Evolutionary conservation across 2,113 vertebrate genomes (phyloP).

Genomic region (Aspidoscelis tigris): DNA sequence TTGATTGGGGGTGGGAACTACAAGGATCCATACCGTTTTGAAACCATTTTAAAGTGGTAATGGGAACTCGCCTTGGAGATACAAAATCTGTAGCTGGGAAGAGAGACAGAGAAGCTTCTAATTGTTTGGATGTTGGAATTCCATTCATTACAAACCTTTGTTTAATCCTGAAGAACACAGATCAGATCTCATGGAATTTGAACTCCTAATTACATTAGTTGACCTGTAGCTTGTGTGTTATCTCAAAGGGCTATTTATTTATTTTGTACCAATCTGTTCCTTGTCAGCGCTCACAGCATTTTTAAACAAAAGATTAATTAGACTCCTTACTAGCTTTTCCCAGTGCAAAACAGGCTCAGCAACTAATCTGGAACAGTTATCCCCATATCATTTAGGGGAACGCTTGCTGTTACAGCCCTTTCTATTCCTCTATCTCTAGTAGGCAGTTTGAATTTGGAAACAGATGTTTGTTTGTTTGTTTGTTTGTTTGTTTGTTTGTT

Average conservation of each 20-base stretch:
- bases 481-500: too few relatives aligned
- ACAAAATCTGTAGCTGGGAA: not conserved
- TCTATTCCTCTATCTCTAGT: too few relatives aligned
- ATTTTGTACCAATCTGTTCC: constrained; percentile 45
- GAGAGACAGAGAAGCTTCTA: not conserved
- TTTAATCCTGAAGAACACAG: constrained; percentile 21
- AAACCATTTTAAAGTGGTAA: too few relatives aligned
- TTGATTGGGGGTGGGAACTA: too few relatives aligned
- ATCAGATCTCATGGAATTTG: constrained; percentile 25
- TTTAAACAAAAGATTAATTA: constrained; percentile 43
- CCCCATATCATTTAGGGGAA: constrained; percentile 41
- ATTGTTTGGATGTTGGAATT: not conserved
- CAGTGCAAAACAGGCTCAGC: constrained; percentile 21
- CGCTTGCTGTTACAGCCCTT: not conserved
- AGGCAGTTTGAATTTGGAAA: too few relatives aligned
- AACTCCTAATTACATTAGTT: constrained; percentile 40
- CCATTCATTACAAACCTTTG: constrained; percentile 47
- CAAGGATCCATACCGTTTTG: too few relatives aligned
- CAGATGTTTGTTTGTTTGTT: too few relatives aligned
- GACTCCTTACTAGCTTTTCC: constrained; percentile 38
- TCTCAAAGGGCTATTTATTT: constrained; percentile 43
- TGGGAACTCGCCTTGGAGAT: not conserved
- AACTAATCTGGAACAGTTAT: constrained; percentile 25
- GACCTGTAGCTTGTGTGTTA: constrained; percentile 23
- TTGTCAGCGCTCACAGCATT: constrained; percentile 27